Percentiles rank a stretch among this genome's conserved stretches.
phyloP scores from a whole-genome alignment of 2,797 vertebrate species.

The Rhyacichthys aspro region DNA sequence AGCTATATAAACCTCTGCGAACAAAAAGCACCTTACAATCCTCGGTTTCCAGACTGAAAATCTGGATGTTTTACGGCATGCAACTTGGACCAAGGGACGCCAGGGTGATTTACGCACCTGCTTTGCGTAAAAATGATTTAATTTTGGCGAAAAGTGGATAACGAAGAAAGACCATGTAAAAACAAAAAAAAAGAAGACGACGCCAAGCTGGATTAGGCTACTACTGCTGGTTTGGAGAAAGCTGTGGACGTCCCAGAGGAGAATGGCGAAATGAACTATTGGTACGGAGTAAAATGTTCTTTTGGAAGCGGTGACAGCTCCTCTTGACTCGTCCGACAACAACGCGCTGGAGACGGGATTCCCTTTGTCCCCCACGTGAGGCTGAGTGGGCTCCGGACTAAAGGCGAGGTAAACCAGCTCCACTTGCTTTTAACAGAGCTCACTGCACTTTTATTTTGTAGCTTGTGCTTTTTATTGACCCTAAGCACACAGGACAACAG shows the following conservation, averaged over 20 bases:
- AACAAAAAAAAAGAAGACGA: background rate
- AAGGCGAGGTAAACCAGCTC: constrained; percentile 34
- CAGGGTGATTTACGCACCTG: background rate
- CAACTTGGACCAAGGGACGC: background rate
- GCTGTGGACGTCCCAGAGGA: constrained; percentile 24
- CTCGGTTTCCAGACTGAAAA: background rate
- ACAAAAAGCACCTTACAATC: background rate
- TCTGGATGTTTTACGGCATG: background rate
- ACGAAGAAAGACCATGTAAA: constrained; percentile 26
- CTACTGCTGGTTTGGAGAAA: background rate
- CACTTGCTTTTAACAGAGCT: background rate
- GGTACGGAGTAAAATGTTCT: constrained; percentile 13
- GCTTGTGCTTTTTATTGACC: background rate
- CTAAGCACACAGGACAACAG: too few relatives aligned
- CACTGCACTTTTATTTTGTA: background rate
- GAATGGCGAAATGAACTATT: constrained; percentile 26
- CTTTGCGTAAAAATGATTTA: constrained; percentile 10
- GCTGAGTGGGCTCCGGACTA: constrained; percentile 29
- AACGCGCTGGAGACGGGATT: constrained; percentile 49
- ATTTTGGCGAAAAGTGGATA: background rate
- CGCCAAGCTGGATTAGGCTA: constrained; percentile 14
- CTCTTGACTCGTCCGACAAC: constrained; percentile 9
- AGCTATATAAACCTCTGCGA: background rate
- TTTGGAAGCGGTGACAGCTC: constrained; percentile 26
- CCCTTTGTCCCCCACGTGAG: constrained; percentile 75